Percentiles rank a stretch among this genome's conserved stretches.
Evolutionary conservation across 2,888 invertebrate species (phyloP).

Genomic region (Drosophila sordidapex): DNA sequence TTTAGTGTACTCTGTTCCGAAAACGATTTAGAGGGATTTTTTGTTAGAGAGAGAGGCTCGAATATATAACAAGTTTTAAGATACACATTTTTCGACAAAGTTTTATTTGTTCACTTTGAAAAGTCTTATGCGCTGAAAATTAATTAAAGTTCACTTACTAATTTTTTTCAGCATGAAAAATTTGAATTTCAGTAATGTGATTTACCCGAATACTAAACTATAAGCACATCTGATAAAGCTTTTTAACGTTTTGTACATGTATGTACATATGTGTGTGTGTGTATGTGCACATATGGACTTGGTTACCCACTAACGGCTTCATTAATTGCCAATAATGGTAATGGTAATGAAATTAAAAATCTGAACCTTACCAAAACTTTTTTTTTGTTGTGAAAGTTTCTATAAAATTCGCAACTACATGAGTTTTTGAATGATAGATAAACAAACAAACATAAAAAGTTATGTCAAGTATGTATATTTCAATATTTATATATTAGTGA

Average conservation of each 20-base stretch:
- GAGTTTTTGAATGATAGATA: background rate
- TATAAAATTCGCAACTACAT: background rate
- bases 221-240: background rate
- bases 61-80: background rate
- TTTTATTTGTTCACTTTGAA: background rate
- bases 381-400: background rate
- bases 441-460: too few relatives aligned
- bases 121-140: background rate
- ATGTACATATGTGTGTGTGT: too few relatives aligned
- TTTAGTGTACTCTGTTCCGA: slow-evolving; percentile 7
- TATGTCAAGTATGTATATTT: background rate
- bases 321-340: background rate
- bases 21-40: background rate
- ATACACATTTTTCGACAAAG: background rate
- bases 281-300: background rate
- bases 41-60: background rate
- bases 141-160: background rate
- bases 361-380: background rate
- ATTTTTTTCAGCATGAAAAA: background rate
- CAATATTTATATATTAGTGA: background rate
- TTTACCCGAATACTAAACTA: background rate
- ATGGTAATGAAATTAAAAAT: background rate
- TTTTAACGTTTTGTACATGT: background rate
- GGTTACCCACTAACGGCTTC: background rate
- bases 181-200: background rate